Evolutionary conservation across 2,888 invertebrate genomes (phyloP).

Genomic region (Xanthorhoe designata): DNA sequence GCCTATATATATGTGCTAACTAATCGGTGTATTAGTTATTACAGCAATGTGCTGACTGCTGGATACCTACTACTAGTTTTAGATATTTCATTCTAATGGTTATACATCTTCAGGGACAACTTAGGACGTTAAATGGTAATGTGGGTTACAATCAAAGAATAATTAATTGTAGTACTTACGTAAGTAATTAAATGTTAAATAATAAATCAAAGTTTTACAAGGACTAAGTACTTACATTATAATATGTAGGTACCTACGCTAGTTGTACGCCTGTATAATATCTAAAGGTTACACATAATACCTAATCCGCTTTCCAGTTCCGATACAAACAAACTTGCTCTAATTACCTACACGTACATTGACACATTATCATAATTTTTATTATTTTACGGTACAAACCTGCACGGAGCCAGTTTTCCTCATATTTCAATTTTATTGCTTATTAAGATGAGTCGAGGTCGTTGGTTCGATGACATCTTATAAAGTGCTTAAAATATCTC

Average conservation of each 20-base stretch:
- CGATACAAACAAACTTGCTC: conserved; percentile 28
- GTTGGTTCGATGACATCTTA: conserved; percentile 30
- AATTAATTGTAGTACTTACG: neutral
- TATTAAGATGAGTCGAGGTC: conserved; percentile 22
- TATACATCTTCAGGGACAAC: no score
- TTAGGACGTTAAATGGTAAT: no score
- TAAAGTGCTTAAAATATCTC: conserved; percentile 19
- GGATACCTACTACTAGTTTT: no score
- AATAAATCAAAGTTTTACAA: conserved; percentile 3
- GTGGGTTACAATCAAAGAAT: no score
- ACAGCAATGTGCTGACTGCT: no score
- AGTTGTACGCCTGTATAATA: conserved; percentile 8
- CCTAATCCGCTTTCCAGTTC: conserved; percentile 31
- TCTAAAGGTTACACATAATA: conserved; percentile 23
- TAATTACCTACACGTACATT: conserved; percentile 32
- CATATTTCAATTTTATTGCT: conserved; percentile 23
- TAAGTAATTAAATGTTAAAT: neutral
- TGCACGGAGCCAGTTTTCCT: conserved; percentile 23
- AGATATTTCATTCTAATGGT: no score
- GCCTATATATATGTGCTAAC: neutral
- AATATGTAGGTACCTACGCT: neutral
- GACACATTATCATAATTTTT: conserved; percentile 26
- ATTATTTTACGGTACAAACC: conserved; percentile 29
- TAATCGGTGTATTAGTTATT: no score
- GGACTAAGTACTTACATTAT: no score